Percentiles rank a stretch among this genome's conserved stretches.
These are phyloP conservation scores for Enteromius radiatus DNA, from an alignment of 2,797 vertebrate species.

Conservation along the genomic window DNA sequence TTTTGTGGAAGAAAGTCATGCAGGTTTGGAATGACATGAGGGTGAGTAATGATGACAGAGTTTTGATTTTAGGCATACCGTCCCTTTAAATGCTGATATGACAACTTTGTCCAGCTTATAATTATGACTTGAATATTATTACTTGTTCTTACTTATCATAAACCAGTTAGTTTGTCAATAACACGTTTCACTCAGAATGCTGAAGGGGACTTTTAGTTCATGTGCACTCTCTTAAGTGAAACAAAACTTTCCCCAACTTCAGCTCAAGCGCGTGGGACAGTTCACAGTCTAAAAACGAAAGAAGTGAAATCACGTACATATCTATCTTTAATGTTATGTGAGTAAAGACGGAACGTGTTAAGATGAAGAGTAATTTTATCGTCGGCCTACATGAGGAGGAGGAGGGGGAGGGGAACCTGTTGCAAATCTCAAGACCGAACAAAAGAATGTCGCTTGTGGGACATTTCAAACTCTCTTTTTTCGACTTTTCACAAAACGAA, in stretches of 20 bases:
- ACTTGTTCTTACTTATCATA: neutral
- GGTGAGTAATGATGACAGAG: neutral
- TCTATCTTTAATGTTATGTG: neutral
- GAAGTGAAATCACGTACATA: conserved; percentile 43
- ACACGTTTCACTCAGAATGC: neutral
- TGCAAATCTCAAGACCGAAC: conserved; percentile 86
- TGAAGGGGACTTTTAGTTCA: conserved; percentile 1
- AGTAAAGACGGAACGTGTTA: conserved; percentile 19
- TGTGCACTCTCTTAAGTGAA: conserved; percentile 4
- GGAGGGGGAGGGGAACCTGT: conserved; percentile 81
- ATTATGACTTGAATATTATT: neutral
- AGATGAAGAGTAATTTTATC: conserved; percentile 65
- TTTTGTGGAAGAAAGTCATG: conserved; percentile 7
- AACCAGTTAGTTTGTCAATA: conserved; percentile 31
- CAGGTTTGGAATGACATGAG: neutral
- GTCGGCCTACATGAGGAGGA: conserved; percentile 66
- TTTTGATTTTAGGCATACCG: neutral
- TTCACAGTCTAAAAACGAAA: conserved; percentile 3
- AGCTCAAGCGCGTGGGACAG: neutral
- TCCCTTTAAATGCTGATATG: neutral
- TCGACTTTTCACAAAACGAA: neutral
- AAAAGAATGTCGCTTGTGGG: conserved; percentile 79
- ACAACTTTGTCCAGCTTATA: neutral
- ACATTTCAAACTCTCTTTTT: conserved; percentile 67
- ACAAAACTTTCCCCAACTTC: conserved; percentile 44